These are phyloP conservation scores for Sus cebifrons DNA, from an alignment of 2,797 vertebrate species.

Conservation along the genomic window DNA sequence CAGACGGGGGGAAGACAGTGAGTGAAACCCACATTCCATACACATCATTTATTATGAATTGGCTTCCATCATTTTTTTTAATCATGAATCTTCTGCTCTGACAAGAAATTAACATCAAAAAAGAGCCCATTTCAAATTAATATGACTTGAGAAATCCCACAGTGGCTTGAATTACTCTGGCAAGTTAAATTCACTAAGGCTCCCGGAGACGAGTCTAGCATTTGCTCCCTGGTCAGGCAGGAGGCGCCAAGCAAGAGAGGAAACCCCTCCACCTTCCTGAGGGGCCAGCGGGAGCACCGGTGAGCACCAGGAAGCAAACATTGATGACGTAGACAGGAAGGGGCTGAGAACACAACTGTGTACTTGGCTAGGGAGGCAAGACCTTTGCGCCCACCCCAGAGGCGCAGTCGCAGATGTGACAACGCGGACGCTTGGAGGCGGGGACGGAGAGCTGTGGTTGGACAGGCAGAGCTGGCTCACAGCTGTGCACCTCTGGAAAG, in stretches of 20 bases:
- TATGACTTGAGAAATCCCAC: not conserved
- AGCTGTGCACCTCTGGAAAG: accelerated
- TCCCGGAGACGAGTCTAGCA: not conserved
- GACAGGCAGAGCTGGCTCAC: not conserved
- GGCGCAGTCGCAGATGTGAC: accelerated
- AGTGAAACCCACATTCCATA: accelerated
- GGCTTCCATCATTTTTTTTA: not conserved
- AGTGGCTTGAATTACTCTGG: not conserved
- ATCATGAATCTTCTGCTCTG: not conserved
- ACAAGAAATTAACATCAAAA: not conserved
- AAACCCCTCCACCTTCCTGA: not conserved
- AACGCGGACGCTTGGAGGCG: accelerated
- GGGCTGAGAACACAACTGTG: accelerated
- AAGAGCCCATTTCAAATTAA: not conserved
- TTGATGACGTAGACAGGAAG: accelerated
- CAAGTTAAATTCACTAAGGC: not conserved
- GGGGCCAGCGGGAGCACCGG: accelerated
- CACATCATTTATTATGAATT: not conserved
- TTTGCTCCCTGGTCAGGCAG: not conserved
- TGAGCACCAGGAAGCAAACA: too few relatives aligned
- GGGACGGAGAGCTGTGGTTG: too few relatives aligned
- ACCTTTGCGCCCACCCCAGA: not conserved
- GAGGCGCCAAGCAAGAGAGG: not conserved
- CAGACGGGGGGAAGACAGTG: not conserved
- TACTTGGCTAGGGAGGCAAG: accelerated